Base-by-base conservation (phyloP, 2,113 vertebrate species). In the Mirounga angustirostris region DNA sequence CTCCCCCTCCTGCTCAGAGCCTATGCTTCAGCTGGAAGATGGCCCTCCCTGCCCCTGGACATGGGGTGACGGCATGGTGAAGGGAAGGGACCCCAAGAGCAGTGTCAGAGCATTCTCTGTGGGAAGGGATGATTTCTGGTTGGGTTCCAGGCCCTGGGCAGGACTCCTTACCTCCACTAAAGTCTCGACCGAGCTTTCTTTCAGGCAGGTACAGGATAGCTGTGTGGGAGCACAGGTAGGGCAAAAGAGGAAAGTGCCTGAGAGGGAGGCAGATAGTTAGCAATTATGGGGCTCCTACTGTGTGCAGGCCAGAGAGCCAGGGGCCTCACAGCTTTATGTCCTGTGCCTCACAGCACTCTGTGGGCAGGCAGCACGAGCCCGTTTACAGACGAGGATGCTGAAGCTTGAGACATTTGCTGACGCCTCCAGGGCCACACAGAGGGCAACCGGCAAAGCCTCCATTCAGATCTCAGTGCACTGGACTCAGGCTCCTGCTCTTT, bases 41-140 rank as follows among this genome's bases (percentile, higher is more conserved):
- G 16, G 76, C 61, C 50, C 18, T 54, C 24, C n/a, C 11, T 40
- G 14, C 10, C 16, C 52, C n/a, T 3, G 61, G 65, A 69, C 65
- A 3, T 1, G 1, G 24, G 65, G 10, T 0, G 11, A 65, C 28
- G 2, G 4, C 4, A 4, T 74, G 56, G 50, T 40, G 4, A 9
- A 43, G 83, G 58, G 50, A 61, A 7, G 54, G 43, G 54, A 21
- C 83, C n/a, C 24, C 4, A 10, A 63, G 21, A 12, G 36, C 2
- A 0, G 4, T 24, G 30, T 22, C 65, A 40, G 50, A 28, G 21
- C 30, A n/a, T 52, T 43, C n/a, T 91, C 67, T 14, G 18, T 13
- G 54, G 56, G 80, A 61, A 10, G 46, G 2, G 4, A 36, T 63
- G 92, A 5, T 43, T 56, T 93, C 71, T 65, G 82, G n/a, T 50